phyloP scores from a whole-genome alignment of 2,888 invertebrate genomes.

The Latrodectus hesperus region DNA sequence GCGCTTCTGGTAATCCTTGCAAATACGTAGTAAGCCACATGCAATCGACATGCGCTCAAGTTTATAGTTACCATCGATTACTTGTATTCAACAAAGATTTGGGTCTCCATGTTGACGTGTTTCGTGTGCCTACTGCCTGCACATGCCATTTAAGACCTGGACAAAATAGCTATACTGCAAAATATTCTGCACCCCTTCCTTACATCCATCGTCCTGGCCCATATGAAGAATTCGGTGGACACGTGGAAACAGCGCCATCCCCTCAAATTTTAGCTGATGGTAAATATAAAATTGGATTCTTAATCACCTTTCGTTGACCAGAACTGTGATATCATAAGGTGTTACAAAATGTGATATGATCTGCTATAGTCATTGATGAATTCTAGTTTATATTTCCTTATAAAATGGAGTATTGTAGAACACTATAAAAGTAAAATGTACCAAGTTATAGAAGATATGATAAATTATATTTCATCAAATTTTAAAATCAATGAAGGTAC shows the following conservation, averaged over 20 bases:
- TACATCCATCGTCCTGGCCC: constrained; percentile 4
- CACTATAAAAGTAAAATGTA: too few species aligned
- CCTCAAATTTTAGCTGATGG: constrained; percentile 32
- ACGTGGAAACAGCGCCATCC: constrained; percentile 51
- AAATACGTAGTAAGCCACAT: constrained; percentile 87
- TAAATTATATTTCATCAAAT: too few species aligned
- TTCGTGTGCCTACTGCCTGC: constrained; percentile 73
- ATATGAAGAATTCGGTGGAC: constrained; percentile 57
- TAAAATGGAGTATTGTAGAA: too few species aligned
- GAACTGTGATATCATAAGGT: too few species aligned
- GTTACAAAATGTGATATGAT: too few species aligned
- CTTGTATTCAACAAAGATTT: constrained; percentile 87
- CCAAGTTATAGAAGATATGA: too few species aligned
- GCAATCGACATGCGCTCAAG: constrained; percentile 86
- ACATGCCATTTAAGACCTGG: constrained; percentile 72
- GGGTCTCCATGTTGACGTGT: constrained; percentile 74
- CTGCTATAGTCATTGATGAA: too few species aligned
- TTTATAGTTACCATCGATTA: constrained; percentile 87
- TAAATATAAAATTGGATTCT: neutral
- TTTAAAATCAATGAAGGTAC: too few species aligned
- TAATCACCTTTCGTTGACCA: too few species aligned
- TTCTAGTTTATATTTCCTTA: too few species aligned
- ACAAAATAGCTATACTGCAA: neutral
- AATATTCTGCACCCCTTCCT: constrained; percentile 12
- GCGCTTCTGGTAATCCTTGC: constrained; percentile 84